Percentiles rank a stretch among this genome's conserved stretches.
Evolutionary conservation across 2,113 vertebrate genomes (phyloP).

Genomic region (Plecturocebus donacophilus): DNA sequence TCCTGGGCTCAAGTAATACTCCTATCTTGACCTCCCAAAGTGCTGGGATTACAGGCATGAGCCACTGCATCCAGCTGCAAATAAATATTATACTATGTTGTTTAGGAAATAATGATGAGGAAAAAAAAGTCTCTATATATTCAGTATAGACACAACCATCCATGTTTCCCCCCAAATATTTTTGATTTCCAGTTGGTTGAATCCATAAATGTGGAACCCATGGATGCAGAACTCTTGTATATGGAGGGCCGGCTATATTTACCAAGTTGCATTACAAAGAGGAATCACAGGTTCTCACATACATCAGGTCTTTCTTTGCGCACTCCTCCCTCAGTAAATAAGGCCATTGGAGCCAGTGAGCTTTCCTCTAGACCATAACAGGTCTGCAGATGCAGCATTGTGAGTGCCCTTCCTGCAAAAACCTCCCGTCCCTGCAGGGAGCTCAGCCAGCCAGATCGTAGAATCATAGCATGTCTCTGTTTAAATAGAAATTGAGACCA

Average conservation of each 20-base stretch:
- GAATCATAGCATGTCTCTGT: neutral
- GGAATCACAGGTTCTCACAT: neutral
- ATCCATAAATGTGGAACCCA: neutral
- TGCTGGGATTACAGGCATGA: too few relatives aligned
- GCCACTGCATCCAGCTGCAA: neutral
- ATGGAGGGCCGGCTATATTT: neutral
- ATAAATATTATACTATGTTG: neutral
- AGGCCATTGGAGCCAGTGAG: neutral
- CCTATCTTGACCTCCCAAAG: too few relatives aligned
- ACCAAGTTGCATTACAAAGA: neutral
- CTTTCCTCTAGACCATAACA: neutral
- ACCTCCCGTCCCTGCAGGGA: neutral
- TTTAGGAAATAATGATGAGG: neutral
- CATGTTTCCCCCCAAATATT: neutral
- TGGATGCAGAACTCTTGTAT: neutral
- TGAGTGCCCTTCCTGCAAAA: neutral
- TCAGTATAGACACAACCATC: neutral
- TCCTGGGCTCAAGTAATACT: too few relatives aligned
- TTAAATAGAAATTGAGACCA: slow-evolving; percentile 22
- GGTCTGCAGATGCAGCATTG: neutral
- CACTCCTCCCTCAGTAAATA: neutral
- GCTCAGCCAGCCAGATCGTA: neutral
- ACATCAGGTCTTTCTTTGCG: neutral
- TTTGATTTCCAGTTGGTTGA: neutral
- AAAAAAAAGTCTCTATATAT: neutral